phyloP scores from a whole-genome alignment of 2,888 invertebrate genomes.

The Hemaris fuciformis region DNA sequence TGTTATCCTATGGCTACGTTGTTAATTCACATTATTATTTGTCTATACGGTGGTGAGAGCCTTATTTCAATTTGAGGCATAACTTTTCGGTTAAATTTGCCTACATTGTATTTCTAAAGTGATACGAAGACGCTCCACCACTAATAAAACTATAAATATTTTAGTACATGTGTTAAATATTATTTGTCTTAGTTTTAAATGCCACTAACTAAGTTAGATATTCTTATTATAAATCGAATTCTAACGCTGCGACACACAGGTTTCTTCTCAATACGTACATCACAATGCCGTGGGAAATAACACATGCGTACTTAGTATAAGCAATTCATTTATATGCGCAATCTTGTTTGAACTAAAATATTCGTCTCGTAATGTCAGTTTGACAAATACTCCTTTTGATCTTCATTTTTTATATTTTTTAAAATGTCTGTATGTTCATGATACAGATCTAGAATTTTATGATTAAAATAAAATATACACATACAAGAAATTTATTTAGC shows the following conservation, averaged over 20 bases:
- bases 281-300: background rate
- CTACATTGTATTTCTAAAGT: too few relatives aligned
- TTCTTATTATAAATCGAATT: background rate
- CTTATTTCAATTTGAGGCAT: too few relatives aligned
- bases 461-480: background rate
- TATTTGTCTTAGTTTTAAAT: too few relatives aligned
- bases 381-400: background rate
- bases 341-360: constrained; percentile 2
- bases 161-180: too few relatives aligned
- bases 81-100: too few relatives aligned
- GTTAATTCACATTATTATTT: too few relatives aligned
- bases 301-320: background rate
- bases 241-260: background rate
- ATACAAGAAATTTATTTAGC: background rate
- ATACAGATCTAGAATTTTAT: background rate
- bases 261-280: background rate
- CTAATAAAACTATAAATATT: too few relatives aligned
- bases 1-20: too few relatives aligned
- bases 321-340: constrained; percentile 1
- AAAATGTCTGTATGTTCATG: background rate
- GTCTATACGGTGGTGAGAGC: too few relatives aligned
- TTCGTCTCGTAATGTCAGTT: background rate
- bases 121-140: too few relatives aligned
- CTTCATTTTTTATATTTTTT: background rate
- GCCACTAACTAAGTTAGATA: background rate